Percentiles rank a stretch among this genome's conserved stretches.
Evolutionary conservation across 2,797 vertebrate genomes (phyloP).

Genomic region (Melanotaenia trifasciata): DNA sequence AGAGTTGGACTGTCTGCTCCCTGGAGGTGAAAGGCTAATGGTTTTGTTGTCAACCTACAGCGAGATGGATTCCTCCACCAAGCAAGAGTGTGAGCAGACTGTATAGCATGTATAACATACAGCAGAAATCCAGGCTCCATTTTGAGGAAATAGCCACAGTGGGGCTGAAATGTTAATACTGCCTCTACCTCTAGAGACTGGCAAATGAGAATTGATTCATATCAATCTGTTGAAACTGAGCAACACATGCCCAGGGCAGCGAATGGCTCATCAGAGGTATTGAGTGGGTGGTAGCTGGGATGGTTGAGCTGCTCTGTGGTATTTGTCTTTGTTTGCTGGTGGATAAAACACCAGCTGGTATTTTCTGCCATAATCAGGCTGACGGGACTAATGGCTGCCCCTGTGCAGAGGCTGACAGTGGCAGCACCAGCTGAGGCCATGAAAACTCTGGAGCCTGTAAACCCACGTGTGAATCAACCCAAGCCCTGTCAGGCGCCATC

Average conservation of each 20-base stretch:
- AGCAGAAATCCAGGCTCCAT: slow-evolving; percentile 56
- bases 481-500: slow-evolving; percentile 61
- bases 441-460: slow-evolving; percentile 57
- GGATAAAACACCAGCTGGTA: slow-evolving; percentile 80
- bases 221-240: slow-evolving; percentile 74
- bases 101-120: slow-evolving; percentile 52
- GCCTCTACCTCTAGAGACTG: slow-evolving; percentile 50
- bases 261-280: slow-evolving; percentile 66
- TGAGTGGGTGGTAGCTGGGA: slow-evolving; percentile 70
- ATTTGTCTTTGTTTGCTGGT: slow-evolving; percentile 79
- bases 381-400: slow-evolving; percentile 71
- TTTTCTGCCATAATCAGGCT: slow-evolving; percentile 72
- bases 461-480: slow-evolving; percentile 75
- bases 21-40: slow-evolving; percentile 77
- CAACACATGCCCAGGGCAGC: slow-evolving; percentile 67
- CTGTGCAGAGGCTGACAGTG: slow-evolving; percentile 49
- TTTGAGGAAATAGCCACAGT: slow-evolving; percentile 50
- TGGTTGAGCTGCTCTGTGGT: slow-evolving; percentile 67
- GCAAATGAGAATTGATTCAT: slow-evolving; percentile 71
- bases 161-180: slow-evolving; percentile 63
- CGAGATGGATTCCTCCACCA: slow-evolving; percentile 72
- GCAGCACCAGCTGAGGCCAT: slow-evolving; percentile 71
- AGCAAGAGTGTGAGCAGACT: slow-evolving; percentile 71
- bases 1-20: slow-evolving; percentile 69
- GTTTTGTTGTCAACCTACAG: slow-evolving; percentile 72